phyloP scores from a whole-genome alignment of 2,888 invertebrate species.

The Hylaea fasciaria region DNA sequence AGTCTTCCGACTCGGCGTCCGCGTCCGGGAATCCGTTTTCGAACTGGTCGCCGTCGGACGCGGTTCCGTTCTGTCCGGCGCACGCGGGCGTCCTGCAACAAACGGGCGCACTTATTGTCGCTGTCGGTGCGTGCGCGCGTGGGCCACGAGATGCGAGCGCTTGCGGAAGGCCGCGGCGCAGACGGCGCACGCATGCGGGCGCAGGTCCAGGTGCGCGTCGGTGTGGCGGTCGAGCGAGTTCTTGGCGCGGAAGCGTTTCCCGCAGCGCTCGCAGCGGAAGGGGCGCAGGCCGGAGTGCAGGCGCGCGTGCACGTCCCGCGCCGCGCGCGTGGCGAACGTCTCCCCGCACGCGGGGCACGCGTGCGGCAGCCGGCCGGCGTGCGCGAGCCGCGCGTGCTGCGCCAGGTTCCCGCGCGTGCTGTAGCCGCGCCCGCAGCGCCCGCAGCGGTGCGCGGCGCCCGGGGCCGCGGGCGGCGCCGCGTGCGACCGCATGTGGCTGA shows the following conservation, averaged over 20 bases:
- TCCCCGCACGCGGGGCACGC: conserved; percentile 77
- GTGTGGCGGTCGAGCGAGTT: conserved; percentile 64
- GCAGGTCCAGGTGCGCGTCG: conserved; percentile 63
- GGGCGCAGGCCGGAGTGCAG: conserved; percentile 78
- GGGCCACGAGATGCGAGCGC: conserved; percentile 65
- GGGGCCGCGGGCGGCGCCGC: conserved; percentile 38
- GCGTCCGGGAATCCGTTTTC: not conserved
- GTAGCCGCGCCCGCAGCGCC: conserved; percentile 75
- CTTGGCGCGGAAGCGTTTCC: conserved; percentile 62
- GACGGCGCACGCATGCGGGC: conserved; percentile 61
- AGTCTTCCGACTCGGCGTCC: conserved; percentile 15
- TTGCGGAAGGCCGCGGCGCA: conserved; percentile 70
- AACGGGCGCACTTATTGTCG: conserved; percentile 16
- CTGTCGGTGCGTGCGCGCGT: conserved; percentile 62
- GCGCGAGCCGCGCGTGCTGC: conserved; percentile 70
- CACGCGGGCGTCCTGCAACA: conserved; percentile 23
- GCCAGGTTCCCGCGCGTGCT: conserved; percentile 72
- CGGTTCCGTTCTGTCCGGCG: not conserved
- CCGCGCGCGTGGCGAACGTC: conserved; percentile 71
- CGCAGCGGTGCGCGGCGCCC: conserved; percentile 57
- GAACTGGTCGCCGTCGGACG: conserved; percentile 2
- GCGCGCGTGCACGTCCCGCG: conserved; percentile 70
- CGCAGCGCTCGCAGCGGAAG: conserved; percentile 72
- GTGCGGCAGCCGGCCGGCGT: conserved; percentile 72
- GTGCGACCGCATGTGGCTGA: conserved; percentile 75